Conservation (phyloP, 2,113 vertebrate species). For the Clarias batrachus region DNA sequence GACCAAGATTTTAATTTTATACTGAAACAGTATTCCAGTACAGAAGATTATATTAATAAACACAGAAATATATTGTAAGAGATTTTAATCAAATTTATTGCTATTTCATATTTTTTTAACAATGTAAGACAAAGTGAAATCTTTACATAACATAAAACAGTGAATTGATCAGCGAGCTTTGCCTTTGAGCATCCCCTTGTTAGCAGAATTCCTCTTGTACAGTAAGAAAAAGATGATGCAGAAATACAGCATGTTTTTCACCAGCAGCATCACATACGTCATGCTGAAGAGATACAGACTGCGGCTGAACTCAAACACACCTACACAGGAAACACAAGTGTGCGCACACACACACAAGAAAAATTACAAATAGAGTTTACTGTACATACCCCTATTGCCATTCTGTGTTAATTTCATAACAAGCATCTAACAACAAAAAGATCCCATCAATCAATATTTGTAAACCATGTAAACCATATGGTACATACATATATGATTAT, state of each 20-base stretch:
- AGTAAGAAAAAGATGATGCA: constrained; percentile 10
- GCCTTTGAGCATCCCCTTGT: neutral
- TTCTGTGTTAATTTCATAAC: neutral
- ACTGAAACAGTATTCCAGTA: neutral
- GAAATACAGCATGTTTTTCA: constrained; percentile 46
- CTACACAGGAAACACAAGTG: constrained; percentile 4
- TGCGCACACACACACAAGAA: no score
- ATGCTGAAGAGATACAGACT: constrained; percentile 17
- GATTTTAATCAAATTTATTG: neutral
- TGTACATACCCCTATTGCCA: neutral
- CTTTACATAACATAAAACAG: neutral
- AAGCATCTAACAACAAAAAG: neutral
- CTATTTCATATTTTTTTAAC: neutral
- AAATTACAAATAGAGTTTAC: neutral
- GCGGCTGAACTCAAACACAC: neutral
- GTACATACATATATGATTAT: no score
- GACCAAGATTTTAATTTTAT: neutral
- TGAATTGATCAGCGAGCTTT: neutral
- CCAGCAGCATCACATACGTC: constrained; percentile 23
- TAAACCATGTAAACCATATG: neutral
- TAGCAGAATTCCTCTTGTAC: constrained; percentile 29
- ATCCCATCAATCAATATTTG: no score
- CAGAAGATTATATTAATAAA: neutral
- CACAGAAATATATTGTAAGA: neutral
- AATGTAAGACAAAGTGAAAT: neutral